These are phyloP conservation scores for Eurystomus gularis DNA, from an alignment of 2,113 vertebrate species.

Conservation along the genomic window DNA sequence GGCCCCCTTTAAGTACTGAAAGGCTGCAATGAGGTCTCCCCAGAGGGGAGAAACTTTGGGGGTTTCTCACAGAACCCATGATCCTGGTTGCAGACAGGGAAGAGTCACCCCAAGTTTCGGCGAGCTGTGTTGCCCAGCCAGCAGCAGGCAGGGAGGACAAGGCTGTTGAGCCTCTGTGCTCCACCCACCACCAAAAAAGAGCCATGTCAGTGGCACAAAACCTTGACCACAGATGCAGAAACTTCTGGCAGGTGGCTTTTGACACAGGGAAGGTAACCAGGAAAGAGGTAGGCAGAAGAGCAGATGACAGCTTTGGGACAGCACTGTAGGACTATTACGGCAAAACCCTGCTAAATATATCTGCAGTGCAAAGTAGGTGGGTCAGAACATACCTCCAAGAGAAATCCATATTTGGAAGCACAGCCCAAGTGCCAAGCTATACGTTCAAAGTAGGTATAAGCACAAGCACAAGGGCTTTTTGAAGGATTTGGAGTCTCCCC, in stretches of 20 bases:
- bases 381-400: constrained; percentile 69
- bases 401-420: constrained; percentile 67
- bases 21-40: too few species aligned
- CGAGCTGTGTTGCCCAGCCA: background rate
- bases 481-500: constrained; percentile 10
- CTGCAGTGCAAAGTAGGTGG: constrained; percentile 61
- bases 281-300: constrained; percentile 7
- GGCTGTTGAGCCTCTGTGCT: background rate
- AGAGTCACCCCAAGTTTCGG: background rate
- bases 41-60: background rate
- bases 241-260: background rate
- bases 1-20: too few species aligned
- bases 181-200: background rate
- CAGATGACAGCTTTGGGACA: constrained; percentile 51
- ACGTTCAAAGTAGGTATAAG: background rate
- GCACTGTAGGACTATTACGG: background rate
- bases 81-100: background rate
- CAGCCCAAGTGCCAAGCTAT: constrained; percentile 16
- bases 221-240: background rate
- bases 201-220: rapidly evolving
- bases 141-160: background rate
- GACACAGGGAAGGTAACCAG: background rate
- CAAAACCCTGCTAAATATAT: constrained; percentile 55
- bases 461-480: background rate
- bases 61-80: background rate